Percentiles rank a stretch among this genome's conserved stretches.
These are phyloP conservation scores for Harpagus bidentatus DNA, from an alignment of 2,113 vertebrate species.

Conservation along the genomic window DNA sequence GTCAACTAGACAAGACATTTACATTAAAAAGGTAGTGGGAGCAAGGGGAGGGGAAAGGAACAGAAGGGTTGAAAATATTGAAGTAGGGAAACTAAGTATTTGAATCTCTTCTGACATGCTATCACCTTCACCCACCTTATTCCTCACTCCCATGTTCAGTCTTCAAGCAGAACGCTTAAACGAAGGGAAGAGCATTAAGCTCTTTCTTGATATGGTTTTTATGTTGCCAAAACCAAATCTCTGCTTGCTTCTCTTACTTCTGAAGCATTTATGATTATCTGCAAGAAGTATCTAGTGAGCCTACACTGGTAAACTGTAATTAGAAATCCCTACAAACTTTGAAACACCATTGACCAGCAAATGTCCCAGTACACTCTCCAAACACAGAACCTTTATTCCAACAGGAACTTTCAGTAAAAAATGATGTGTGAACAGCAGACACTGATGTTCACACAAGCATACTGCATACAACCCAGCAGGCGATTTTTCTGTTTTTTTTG, in stretches of 20 bases:
- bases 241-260: neutral
- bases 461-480: conserved; percentile 74
- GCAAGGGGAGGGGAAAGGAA: neutral
- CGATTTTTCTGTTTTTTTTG: conserved; percentile 70
- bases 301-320: conserved; percentile 12
- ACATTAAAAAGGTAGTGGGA: neutral
- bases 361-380: conserved; percentile 49
- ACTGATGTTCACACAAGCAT: conserved; percentile 75
- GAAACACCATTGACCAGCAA: conserved; percentile 62
- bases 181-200: neutral
- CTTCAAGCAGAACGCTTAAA: conserved; percentile 1
- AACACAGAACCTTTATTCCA: conserved; percentile 75
- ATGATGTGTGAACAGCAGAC: conserved; percentile 75
- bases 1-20: neutral
- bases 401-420: conserved; percentile 70
- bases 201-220: neutral
- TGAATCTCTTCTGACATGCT: neutral
- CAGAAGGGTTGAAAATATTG: neutral
- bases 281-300: neutral
- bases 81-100: neutral
- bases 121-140: neutral
- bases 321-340: conserved; percentile 44
- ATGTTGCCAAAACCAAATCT: neutral
- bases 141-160: neutral
- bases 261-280: conserved; percentile 38